phyloP scores from a whole-genome alignment of 2,113 vertebrate genomes.

The Gymnorhina tibicen region DNA sequence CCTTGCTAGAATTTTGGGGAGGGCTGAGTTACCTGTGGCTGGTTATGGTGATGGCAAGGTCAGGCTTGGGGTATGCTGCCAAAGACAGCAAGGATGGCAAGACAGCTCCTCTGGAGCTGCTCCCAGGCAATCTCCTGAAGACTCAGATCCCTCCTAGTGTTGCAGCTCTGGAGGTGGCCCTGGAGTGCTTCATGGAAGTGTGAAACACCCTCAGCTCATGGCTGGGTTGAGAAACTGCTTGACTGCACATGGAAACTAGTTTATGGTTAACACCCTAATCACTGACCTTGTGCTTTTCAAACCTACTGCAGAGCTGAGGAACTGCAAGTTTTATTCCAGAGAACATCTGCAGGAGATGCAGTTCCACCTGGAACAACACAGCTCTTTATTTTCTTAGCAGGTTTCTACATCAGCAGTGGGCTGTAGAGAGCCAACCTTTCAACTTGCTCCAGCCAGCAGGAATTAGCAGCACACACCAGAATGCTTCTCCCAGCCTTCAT shows the following conservation, averaged over 20 bases:
- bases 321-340: not conserved
- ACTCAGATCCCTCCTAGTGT: not conserved
- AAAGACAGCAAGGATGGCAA: not conserved
- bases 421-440: not conserved
- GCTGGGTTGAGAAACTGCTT: not conserved
- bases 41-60: not conserved
- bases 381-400: not conserved
- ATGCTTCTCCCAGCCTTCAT: not conserved
- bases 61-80: not conserved
- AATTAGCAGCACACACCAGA: not conserved
- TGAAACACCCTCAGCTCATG: not conserved
- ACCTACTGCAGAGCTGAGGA: not conserved
- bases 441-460: not conserved
- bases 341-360: not conserved
- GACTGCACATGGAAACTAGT: not conserved
- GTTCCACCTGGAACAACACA: conserved; percentile 34
- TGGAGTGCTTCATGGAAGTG: not conserved
- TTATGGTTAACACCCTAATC: not conserved
- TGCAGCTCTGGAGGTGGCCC: not conserved
- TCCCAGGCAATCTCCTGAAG: not conserved
- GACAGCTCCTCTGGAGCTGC: not conserved
- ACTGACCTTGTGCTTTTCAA: not conserved
- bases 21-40: not conserved
- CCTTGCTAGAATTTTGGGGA: not conserved
- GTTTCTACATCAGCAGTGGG: not conserved